Conservation (phyloP, 2,797 vertebrate species). For the Amblyopsis hoosieri region DNA sequence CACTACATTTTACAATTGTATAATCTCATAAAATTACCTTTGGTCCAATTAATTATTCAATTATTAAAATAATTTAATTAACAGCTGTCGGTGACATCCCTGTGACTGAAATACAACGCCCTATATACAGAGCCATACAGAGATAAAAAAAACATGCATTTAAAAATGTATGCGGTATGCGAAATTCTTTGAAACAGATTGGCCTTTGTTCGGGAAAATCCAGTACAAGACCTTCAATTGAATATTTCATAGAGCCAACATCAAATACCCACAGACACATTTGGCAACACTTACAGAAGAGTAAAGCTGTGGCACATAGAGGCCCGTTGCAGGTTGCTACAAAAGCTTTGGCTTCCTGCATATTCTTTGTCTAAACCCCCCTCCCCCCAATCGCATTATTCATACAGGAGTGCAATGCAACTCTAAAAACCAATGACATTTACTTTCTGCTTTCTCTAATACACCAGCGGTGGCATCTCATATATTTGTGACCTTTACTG, state of each 20-base stretch:
- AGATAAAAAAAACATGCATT: too few relatives aligned
- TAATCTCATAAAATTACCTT: too few relatives aligned
- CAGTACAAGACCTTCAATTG: slow-evolving; percentile 35
- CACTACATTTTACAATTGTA: too few relatives aligned
- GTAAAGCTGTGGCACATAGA: slow-evolving; percentile 23
- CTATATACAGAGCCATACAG: too few relatives aligned
- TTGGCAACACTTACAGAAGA: slow-evolving; percentile 44
- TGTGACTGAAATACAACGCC: too few relatives aligned
- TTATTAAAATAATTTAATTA: too few relatives aligned
- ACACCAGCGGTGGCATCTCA: slow-evolving; percentile 46
- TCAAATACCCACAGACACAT: slow-evolving; percentile 44
- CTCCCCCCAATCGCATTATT: slow-evolving; percentile 24
- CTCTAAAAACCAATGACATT: slow-evolving; percentile 64
- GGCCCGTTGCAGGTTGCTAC: slow-evolving; percentile 38
- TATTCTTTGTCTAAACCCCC: slow-evolving; percentile 31
- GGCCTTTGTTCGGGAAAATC: slow-evolving; percentile 35
- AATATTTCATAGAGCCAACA: slow-evolving; percentile 55
- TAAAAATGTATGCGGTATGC: too few relatives aligned
- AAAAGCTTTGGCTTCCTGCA: slow-evolving; percentile 36
- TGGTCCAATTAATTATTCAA: too few relatives aligned
- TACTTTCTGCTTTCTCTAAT: slow-evolving; percentile 54
- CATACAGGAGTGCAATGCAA: slow-evolving; percentile 51
- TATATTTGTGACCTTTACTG: slow-evolving; percentile 67
- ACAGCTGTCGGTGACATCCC: too few relatives aligned
- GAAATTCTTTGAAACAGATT: neutral